Evolutionary conservation across 2,113 vertebrate species (phyloP).

Genomic region (Cercopithecus mona): DNA sequence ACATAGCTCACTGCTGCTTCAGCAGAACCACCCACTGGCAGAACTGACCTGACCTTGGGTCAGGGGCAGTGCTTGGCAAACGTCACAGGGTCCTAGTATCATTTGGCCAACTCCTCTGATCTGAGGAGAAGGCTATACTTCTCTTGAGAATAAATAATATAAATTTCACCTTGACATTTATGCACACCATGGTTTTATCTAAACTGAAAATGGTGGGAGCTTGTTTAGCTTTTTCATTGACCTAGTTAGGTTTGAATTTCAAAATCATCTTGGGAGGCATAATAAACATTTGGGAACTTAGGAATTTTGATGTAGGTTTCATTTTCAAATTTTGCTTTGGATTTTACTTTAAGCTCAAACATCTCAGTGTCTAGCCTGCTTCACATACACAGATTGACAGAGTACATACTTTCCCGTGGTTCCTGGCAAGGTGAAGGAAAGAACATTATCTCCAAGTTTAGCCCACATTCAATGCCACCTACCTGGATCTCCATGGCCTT

Average conservation of each 20-base stretch:
- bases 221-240: constrained; percentile 9
- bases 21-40: neutral
- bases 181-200: neutral
- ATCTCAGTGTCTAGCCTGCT: neutral
- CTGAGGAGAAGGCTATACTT: neutral
- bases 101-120: neutral
- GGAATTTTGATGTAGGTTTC: neutral
- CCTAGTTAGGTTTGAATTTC: neutral
- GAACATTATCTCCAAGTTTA: neutral
- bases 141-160: neutral
- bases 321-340: constrained; percentile 45
- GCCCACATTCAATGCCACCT: neutral
- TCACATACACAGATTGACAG: neutral
- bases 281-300: neutral
- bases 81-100: neutral
- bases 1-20: neutral
- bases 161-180: neutral
- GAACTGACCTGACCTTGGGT: neutral
- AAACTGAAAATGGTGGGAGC: neutral
- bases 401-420: neutral
- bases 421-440: neutral
- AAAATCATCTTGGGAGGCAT: neutral
- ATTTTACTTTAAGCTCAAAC: neutral
- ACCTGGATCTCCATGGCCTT: neutral
- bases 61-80: neutral